Base-by-base conservation (phyloP, 2,888 invertebrate genomes). In the Phyllotreta striolata region DNA sequence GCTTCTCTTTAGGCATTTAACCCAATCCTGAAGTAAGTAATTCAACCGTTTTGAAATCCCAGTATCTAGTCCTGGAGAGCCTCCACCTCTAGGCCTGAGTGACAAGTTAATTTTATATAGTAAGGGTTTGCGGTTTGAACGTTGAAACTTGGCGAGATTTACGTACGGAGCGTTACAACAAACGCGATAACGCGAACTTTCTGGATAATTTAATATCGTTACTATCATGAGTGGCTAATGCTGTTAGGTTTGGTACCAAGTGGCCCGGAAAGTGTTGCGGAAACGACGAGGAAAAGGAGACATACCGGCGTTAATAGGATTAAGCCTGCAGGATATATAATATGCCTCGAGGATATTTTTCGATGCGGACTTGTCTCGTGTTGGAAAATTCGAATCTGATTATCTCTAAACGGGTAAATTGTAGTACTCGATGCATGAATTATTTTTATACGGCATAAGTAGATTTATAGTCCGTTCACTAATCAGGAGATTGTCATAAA, bases 41-140 rank as follows among this genome's bases (percentile, higher is more conserved):
- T 4, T 24, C 4, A 1, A 4, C 24, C 24, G 24, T 24, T 24
- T 24, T 24, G 24, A 24, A 24, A 24, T 24, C 24, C 24, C 4
- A 24, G 24, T 24, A 3, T 24, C 24, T 24, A 24, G 24, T 24
- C 24, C 24, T 24, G 4, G 2, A 3, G 24, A 24, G 24, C 24
- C 24, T 24, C 2, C 2, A 4, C 24, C 2, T 1, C 24, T 24
- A 24, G 24, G 24, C 24, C 49, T 56, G 61, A 64, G 57, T 62
- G 64, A 64, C 64, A 64, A 64, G 61, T 64, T 64, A 64, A 64
- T 64, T 64, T 57, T 60, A n/a, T n/a, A n/a, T n/a, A 60, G 43
- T 52, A 4, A 24, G 44, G 43, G 51, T 59, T 59, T 52, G 59
- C 41, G 54, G 43, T 56, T 56, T 59, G 40, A 38, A 59, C 63